A percentile compares a stretch with the other conserved stretches of the same genome.
Conservation (phyloP, 2,113 vertebrate species). For the Melospiza melodia region DNA sequence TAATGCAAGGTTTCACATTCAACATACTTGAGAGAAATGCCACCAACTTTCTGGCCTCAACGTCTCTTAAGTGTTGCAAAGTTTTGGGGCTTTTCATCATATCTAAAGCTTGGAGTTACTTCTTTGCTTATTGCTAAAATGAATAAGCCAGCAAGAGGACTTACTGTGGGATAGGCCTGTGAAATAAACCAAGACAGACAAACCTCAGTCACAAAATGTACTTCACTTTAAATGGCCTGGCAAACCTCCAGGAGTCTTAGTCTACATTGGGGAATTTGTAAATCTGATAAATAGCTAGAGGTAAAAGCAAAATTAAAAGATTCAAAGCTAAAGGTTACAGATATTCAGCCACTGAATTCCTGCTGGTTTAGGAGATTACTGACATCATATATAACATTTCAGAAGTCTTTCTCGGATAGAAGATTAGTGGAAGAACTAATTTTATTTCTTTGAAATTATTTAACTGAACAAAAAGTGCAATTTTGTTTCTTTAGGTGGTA, state of each 20-base stretch:
- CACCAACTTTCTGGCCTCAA: not conserved
- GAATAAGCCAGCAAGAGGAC: not conserved
- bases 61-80: not conserved
- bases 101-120: not conserved
- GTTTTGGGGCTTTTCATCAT: not conserved
- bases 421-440: not conserved
- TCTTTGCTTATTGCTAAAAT: not conserved
- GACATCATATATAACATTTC: not conserved
- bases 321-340: slow-evolving; percentile 13
- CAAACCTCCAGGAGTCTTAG: not conserved
- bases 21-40: not conserved
- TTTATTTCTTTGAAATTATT: slow-evolving; percentile 31
- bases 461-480: not conserved
- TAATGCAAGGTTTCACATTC: not conserved
- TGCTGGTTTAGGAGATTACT: slow-evolving; percentile 22
- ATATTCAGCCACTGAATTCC: not conserved
- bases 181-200: slow-evolving; percentile 34
- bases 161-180: not conserved
- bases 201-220: not conserved
- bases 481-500: not conserved
- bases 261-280: not conserved
- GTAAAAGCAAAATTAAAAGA: slow-evolving; percentile 45
- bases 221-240: not conserved
- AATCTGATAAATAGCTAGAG: slow-evolving; percentile 39
- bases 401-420: not conserved